Conservation (phyloP, 2,797 vertebrate species). For the Fundulus diaphanus region DNA sequence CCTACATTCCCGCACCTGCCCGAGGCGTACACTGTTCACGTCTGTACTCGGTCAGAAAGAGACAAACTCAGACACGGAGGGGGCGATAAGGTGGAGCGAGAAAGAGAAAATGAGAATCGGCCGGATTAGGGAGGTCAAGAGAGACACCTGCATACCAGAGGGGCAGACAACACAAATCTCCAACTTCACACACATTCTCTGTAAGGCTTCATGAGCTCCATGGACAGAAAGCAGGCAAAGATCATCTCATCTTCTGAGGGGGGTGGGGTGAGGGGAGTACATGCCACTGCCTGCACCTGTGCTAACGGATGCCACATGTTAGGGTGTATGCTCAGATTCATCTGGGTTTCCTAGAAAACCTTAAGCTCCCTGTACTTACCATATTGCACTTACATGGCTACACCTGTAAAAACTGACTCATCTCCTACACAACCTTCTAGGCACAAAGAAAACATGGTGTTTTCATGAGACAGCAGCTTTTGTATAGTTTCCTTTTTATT, state of each 20-base stretch:
- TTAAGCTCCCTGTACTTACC: constrained; percentile 11
- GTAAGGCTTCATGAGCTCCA: constrained; percentile 51
- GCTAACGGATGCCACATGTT: constrained; percentile 36
- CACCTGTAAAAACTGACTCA: constrained; percentile 3
- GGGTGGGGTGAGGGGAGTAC: constrained; percentile 26
- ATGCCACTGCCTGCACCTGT: constrained; percentile 74
- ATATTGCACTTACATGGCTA: constrained; percentile 3
- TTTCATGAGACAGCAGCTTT: neutral
- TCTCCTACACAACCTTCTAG: constrained; percentile 26
- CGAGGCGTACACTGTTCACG: constrained; percentile 49
- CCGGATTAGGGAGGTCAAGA: constrained; percentile 20
- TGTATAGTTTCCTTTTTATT: neutral
- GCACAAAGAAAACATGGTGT: constrained; percentile 25
- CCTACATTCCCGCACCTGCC: constrained; percentile 75
- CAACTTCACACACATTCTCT: constrained; percentile 54
- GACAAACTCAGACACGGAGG: constrained; percentile 6
- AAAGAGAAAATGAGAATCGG: constrained; percentile 6
- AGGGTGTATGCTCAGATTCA: constrained; percentile 26
- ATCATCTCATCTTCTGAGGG: constrained; percentile 56
- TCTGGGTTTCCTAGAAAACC: constrained; percentile 22
- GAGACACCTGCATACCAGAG: constrained; percentile 62
- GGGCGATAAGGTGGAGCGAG: constrained; percentile 1
- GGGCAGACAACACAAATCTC: constrained; percentile 49
- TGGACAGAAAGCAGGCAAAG: constrained; percentile 33
- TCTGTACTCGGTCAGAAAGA: constrained; percentile 34